These are phyloP conservation scores for Kryptolebias marmoratus DNA, from an alignment of 2,113 vertebrate genomes.

Conservation along the genomic window DNA sequence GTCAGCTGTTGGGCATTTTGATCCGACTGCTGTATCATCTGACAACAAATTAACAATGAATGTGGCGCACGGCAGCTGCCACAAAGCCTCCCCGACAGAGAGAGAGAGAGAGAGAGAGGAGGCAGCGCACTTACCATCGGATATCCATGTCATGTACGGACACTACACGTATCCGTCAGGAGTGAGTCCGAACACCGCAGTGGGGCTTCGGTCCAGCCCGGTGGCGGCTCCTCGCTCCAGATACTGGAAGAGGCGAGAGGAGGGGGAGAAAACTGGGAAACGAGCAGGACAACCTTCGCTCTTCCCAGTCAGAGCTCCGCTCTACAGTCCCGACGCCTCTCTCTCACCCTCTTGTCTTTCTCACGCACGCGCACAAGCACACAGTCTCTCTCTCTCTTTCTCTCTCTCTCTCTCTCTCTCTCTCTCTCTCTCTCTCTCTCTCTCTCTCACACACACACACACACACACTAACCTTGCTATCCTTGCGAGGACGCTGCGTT, in stretches of 20 bases:
- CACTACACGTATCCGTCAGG: constrained; percentile 16
- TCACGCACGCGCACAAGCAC: constrained; percentile 6
- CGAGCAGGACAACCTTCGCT: constrained; percentile 53
- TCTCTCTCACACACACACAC: background rate
- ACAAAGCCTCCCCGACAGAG: too few species aligned
- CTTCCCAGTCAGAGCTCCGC: constrained; percentile 42
- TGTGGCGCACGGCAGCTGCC: too few species aligned
- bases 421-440: too few species aligned
- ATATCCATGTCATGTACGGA: constrained; percentile 13
- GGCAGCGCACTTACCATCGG: constrained; percentile 58
- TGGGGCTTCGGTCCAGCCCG: constrained; percentile 37
- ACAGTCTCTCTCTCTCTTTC: too few species aligned
- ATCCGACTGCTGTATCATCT: constrained; percentile 17
- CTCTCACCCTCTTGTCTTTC: constrained; percentile 25
- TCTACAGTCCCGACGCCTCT: constrained; percentile 49
- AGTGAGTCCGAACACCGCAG: constrained; percentile 54
- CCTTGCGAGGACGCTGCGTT: background rate
- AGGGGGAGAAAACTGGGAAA: constrained; percentile 35
- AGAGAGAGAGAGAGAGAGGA: background rate
- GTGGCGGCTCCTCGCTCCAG: constrained; percentile 35
- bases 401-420: too few species aligned
- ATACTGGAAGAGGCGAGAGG: constrained; percentile 2
- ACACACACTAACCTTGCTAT: constrained; percentile 20
- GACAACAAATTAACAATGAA: constrained; percentile 23
- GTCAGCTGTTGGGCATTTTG: constrained; percentile 54